Evolutionary conservation across 2,888 invertebrate genomes (phyloP), one percentile per base, ranked within the genome.

Genomic region (Exephanes ischioxanthus): DNA sequence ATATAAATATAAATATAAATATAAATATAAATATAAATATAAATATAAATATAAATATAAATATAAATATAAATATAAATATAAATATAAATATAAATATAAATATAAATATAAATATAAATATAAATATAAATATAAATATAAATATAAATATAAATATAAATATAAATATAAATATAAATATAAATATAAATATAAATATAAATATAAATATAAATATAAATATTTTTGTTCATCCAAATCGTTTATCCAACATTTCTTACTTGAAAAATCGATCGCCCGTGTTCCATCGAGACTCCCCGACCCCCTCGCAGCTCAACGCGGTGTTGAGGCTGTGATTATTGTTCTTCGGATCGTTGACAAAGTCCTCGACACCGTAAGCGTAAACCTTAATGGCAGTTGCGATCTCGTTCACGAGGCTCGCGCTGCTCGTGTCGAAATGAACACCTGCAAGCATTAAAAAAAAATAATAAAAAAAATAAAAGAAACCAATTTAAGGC

Each of bases 301-400:
- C 97, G 9, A 89, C 85, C 16, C 97, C 97, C 91, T 97, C 97
- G 92, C 97, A 98, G 66, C 97, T 97, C n/a, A 97, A 94, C 86
- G 97, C 96, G 11, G 97, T 97, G 89, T 97, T 97, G 70, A 97
- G 95, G 9, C 96, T 96, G 81, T 96, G 94, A 82, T 96, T 95
- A 14, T 95, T 94, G 92, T 98, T 97, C 70, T 95, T 95, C 0
- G 96, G 96, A 91, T 98, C 98, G 84, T 96, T 97, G 16, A 97
- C 95, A 93, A 97, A 98, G 85, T 97, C 97, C 93, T 98, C 98
- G 7, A 98, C 97, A 0, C 98, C 98, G 91, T 98, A 97, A 16
- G 98, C 98, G 93, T 98, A 98, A 87, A 98, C 98, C 93, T 97
- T 97, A 79, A 98, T 97, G 16, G 98, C 98, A 61, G 97, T 98